Evolutionary conservation across 2,888 invertebrate genomes (phyloP).

Genomic region (Lepeophtheirus nordmannii): DNA sequence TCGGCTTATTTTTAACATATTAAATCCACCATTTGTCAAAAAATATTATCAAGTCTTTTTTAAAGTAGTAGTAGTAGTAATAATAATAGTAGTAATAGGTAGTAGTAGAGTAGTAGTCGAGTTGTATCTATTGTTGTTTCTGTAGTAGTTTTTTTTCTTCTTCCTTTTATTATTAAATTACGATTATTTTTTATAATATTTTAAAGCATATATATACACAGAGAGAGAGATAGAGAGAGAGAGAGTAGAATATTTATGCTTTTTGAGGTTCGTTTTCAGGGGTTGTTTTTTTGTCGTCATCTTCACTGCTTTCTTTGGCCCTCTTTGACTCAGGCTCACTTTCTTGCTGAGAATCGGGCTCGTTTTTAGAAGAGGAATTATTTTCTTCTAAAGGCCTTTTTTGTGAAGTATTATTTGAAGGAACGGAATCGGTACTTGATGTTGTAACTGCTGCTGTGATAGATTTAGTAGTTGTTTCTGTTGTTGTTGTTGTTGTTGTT

Average conservation of each 20-base stretch:
- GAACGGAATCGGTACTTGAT: constrained; percentile 5
- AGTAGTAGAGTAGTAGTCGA: too few species aligned
- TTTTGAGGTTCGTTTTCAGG: not conserved
- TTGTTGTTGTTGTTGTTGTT: not conserved
- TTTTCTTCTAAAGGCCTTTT: not conserved
- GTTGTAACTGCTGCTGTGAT: not conserved
- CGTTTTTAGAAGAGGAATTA: not conserved
- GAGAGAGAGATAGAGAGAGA: not conserved
- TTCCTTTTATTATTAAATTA: too few species aligned
- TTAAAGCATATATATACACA: not conserved
- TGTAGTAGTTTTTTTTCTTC: too few species aligned
- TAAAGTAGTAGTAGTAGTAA: too few species aligned
- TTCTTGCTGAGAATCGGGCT: not conserved
- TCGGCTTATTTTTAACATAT: too few species aligned
- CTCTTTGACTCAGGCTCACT: not conserved
- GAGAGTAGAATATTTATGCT: not conserved
- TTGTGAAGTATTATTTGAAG: not conserved
- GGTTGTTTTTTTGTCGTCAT: not conserved
- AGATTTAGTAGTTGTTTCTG: not conserved
- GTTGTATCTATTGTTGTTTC: too few species aligned
- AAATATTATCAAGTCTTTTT: too few species aligned
- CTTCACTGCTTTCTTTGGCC: not conserved
- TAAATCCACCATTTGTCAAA: too few species aligned
- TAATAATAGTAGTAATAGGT: too few species aligned
- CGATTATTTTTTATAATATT: too few species aligned